Conservation (phyloP, 2,113 vertebrate species). For the Vireo altiloquus region DNA sequence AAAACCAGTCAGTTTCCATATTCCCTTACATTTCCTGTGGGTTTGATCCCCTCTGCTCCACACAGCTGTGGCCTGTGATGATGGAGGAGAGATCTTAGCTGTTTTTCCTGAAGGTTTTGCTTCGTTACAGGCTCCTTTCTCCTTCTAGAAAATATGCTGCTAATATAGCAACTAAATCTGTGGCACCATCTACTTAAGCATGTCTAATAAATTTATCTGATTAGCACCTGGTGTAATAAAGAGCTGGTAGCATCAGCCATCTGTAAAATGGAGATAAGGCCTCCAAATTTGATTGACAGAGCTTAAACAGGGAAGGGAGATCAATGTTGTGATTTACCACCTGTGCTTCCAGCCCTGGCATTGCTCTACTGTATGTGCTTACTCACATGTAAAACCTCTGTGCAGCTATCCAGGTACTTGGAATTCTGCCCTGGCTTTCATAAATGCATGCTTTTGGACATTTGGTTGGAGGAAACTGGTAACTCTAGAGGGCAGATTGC, state of each 20-base stretch:
- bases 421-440: background rate
- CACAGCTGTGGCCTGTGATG: background rate
- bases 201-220: background rate
- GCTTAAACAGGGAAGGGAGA: background rate
- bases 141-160: background rate
- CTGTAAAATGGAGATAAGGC: background rate
- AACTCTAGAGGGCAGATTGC: background rate
- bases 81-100: background rate
- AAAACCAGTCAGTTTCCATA: background rate
- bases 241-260: background rate
- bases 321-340: background rate
- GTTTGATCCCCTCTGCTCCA: background rate
- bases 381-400: background rate
- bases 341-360: background rate
- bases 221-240: background rate
- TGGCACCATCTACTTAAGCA: background rate
- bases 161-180: background rate
- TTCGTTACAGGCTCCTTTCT: background rate
- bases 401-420: background rate
- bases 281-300: background rate
- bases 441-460: background rate
- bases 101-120: background rate
- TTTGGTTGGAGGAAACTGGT: background rate
- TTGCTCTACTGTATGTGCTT: fast-evolving
- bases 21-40: background rate